phyloP scores from a whole-genome alignment of 2,888 invertebrate genomes.

The Esperia sulphurella region DNA sequence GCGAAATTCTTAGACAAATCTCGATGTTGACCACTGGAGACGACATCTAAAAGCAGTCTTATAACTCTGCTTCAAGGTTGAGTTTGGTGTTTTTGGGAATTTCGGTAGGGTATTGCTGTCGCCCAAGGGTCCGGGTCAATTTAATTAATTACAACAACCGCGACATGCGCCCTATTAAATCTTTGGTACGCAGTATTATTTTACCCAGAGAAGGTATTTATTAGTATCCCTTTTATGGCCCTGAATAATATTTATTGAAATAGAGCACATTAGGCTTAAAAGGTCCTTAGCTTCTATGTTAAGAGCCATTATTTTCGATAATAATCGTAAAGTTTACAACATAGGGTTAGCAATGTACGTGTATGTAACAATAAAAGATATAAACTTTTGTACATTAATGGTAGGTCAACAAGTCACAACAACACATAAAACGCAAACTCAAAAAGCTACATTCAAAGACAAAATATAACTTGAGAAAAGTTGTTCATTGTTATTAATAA shows the following conservation, averaged over 20 bases:
- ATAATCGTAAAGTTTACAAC: neutral
- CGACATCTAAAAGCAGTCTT: conserved; percentile 31
- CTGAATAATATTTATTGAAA: conserved; percentile 16
- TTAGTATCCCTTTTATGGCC: conserved; percentile 32
- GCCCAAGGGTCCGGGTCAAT: conserved; percentile 59
- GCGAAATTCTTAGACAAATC: conserved; percentile 50
- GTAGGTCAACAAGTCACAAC: too few species aligned
- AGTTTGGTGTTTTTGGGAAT: conserved; percentile 32
- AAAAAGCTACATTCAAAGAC: too few species aligned
- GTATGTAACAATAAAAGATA: neutral
- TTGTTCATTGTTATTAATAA: too few species aligned
- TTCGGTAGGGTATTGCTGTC: conserved; percentile 36
- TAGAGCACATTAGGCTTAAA: conserved; percentile 2
- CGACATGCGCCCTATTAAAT: conserved; percentile 63
- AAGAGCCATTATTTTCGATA: neutral
- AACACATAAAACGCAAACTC: too few species aligned
- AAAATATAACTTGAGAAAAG: too few species aligned
- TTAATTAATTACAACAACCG: conserved; percentile 64
- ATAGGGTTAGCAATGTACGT: neutral
- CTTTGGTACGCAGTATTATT: conserved; percentile 54
- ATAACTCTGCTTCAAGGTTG: conserved; percentile 33
- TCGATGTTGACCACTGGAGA: conserved; percentile 22
- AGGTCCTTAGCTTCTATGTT: neutral
- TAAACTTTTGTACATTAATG: too few species aligned
- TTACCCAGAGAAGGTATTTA: conserved; percentile 39